These are phyloP conservation scores for Atta cephalotes DNA, from an alignment of 1,140 invertebrate genomes.

Conservation along the genomic window DNA sequence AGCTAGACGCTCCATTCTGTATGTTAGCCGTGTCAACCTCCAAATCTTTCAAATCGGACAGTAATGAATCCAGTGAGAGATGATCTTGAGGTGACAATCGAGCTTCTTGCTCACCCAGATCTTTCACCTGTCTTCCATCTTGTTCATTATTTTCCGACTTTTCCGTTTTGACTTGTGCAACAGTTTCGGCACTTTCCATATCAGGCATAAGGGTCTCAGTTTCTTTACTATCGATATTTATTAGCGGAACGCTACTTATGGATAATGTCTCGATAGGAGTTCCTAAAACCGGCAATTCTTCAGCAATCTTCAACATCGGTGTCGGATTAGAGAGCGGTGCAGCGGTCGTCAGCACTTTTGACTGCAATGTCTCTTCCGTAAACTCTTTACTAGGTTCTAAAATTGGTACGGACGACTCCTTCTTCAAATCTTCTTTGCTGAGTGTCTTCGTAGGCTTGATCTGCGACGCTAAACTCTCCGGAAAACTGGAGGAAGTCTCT, in stretches of 20 bases:
- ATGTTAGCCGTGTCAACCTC: conserved; percentile 79
- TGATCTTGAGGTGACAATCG: conserved; percentile 81
- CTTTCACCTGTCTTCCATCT: conserved; percentile 52
- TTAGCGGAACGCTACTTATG: not conserved
- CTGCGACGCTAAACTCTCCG: conserved; percentile 74
- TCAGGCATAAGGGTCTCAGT: not conserved
- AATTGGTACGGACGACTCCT: conserved; percentile 69
- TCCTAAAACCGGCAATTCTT: conserved; percentile 67
- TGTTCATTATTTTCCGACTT: conserved; percentile 62
- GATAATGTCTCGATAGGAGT: conserved; percentile 62
- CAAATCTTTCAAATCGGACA: conserved; percentile 85
- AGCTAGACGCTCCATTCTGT: conserved; percentile 75
- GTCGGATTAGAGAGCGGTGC: conserved; percentile 65
- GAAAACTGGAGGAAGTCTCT: conserved; percentile 41
- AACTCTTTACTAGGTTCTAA: conserved; percentile 76
- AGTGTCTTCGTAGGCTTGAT: conserved; percentile 83
- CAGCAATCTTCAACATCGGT: conserved; percentile 54
- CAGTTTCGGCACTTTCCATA: conserved; percentile 36
- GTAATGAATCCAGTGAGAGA: conserved; percentile 84
- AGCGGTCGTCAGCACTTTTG: conserved; percentile 82
- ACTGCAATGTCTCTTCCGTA: conserved; percentile 82
- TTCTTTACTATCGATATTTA: conserved; percentile 52
- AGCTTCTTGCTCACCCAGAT: conserved; percentile 73
- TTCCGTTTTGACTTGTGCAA: conserved; percentile 37
- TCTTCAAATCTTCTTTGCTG: conserved; percentile 75